Base-by-base conservation (phyloP, 2,797 vertebrate species). In the Peromyscus eremicus region DNA sequence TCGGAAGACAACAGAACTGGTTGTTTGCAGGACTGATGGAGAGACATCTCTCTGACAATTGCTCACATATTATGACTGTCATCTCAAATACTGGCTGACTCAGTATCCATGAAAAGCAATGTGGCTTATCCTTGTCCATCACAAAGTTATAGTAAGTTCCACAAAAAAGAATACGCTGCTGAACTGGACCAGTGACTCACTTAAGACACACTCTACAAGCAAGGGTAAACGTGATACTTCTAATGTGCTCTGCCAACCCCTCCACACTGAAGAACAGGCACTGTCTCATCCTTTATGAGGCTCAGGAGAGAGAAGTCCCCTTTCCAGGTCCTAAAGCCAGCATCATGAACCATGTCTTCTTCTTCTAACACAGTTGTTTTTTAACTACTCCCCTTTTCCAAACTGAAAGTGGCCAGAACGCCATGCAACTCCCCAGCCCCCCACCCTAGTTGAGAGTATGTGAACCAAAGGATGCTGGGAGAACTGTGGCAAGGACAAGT, bases 71-170 rank as follows among this genome's bases (percentile, higher is more conserved):
- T 80, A 25, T 52, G 87, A 97, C 94, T 84, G 92, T 84, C 92
- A 84, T 52, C 46, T 86, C 96, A 95, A 96, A 97, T 79, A 95
- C 66, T 84, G 89, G 83, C 93, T 94, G 83, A 96, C 66, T 96
- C 68, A 75, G 49, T 89, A 40, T 84, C 94, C 71, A 37, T 43
- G 93, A 83, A 87, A 91, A 92, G 94, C 80, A 70, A 49, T 23
- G 46, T 60, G 81, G 76, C 62, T 95, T 80, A 62, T 81, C 73
- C 32, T 88, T 64, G 46, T 71, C 80, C 52, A 57, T 92, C 57
- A 90, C 70, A 96, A 52, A 90, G 70, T 79, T 60, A 66, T 4
- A 92, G 12, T 76, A 84, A 89, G 57, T 68, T 71, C 37, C 25
- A 95, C 5, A 12, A 89, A 94, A 85, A 89, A 32, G n/a, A 93